These are phyloP conservation scores for Chascanopsetta lugubris DNA, from an alignment of 2,113 vertebrate genomes.

Conservation along the genomic window DNA sequence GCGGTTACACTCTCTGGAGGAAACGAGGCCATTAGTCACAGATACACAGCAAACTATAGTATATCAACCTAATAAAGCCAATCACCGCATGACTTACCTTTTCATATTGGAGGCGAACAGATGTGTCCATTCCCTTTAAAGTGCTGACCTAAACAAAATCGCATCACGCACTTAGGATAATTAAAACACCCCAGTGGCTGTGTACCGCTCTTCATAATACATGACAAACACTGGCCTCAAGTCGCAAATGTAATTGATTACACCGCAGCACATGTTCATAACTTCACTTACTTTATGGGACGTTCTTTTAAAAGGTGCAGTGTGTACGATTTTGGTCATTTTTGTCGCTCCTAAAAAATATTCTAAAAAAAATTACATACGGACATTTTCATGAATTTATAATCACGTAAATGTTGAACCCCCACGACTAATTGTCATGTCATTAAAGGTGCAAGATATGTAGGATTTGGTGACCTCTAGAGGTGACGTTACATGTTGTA, in stretches of 20 bases:
- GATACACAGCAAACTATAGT: conserved; percentile 18
- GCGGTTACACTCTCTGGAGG: conserved; percentile 4
- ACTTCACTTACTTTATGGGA: conserved; percentile 54
- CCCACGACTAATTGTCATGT: too few species aligned
- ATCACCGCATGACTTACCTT: conserved; percentile 18
- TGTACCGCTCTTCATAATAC: conserved; percentile 38
- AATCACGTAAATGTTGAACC: too few species aligned
- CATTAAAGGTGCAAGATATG: too few species aligned
- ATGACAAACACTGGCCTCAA: conserved; percentile 31
- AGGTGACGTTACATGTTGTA: too few species aligned
- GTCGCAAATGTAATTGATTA: conserved; percentile 55
- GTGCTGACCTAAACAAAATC: conserved; percentile 57
- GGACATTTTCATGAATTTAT: too few species aligned
- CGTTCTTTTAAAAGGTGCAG: too few species aligned
- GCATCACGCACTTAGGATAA: conserved; percentile 61
- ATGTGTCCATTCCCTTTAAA: conserved; percentile 42
- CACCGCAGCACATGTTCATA: conserved; percentile 39
- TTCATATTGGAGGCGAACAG: conserved; percentile 28
- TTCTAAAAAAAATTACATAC: too few species aligned
- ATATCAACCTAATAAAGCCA: conserved; percentile 8
- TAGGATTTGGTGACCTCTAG: too few species aligned
- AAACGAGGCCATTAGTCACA: conserved; percentile 50
- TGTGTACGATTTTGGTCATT: too few species aligned
- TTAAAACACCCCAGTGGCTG: conserved; percentile 53
- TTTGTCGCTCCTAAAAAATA: too few species aligned